Evolutionary conservation across 2,113 vertebrate species (phyloP).

Genomic region (Dinomys branickii): DNA sequence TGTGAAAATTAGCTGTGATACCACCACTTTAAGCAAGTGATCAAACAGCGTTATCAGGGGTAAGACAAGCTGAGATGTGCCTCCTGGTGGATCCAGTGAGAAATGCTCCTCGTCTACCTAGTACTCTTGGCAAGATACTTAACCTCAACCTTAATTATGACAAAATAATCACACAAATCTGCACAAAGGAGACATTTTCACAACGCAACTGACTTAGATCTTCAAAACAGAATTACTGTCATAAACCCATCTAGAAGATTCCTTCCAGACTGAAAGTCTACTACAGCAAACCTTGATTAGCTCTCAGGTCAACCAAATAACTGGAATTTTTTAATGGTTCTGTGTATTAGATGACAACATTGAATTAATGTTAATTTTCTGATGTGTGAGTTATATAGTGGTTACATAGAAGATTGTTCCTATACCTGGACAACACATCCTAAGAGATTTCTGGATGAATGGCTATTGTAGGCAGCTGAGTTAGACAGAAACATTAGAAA

Average conservation of each 20-base stretch:
- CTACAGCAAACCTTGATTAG: background rate
- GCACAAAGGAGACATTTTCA: background rate
- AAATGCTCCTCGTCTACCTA: background rate
- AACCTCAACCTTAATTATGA: background rate
- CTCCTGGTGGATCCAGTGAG: background rate
- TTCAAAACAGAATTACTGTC: background rate
- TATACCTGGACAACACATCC: background rate
- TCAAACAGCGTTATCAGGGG: background rate
- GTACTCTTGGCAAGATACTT: background rate
- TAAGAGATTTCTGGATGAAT: background rate
- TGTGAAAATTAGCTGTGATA: background rate
- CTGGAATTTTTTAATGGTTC: background rate
- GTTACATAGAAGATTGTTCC: background rate
- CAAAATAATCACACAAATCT: conserved; percentile 5
- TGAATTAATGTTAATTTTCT: conserved; percentile 20
- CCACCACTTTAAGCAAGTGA: background rate
- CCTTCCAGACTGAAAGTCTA: background rate
- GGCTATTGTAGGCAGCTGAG: too few species aligned
- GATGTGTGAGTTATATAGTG: background rate
- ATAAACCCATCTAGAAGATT: background rate
- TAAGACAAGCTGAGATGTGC: background rate
- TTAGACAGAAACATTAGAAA: too few species aligned
- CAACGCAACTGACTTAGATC: background rate
- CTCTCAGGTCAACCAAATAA: background rate
- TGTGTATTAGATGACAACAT: background rate